Percentiles rank a stretch among this genome's conserved stretches.
These are phyloP conservation scores for Rhombomys opimus DNA, from an alignment of 2,113 vertebrate genomes.

Conservation along the genomic window DNA sequence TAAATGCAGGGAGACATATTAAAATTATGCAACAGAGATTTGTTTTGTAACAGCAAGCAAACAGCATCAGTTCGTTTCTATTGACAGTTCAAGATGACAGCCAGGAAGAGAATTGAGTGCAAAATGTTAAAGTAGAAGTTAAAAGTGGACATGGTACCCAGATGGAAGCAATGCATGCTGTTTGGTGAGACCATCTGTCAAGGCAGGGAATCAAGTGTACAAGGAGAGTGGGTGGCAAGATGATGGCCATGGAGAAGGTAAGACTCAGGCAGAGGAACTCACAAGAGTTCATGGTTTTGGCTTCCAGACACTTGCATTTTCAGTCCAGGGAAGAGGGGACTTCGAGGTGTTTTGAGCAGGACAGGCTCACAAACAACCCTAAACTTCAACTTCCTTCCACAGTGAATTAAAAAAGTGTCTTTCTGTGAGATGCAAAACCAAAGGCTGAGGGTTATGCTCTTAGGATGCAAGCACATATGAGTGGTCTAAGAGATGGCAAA, in stretches of 20 bases:
- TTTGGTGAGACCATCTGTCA: neutral
- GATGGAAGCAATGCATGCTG: neutral
- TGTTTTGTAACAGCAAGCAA: neutral
- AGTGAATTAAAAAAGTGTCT: conserved; percentile 32
- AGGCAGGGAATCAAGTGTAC: neutral
- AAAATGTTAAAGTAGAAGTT: conserved; percentile 11
- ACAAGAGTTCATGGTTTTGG: neutral
- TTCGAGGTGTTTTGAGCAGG: neutral
- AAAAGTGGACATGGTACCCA: conserved; percentile 4
- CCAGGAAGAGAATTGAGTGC: neutral
- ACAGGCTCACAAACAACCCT: neutral
- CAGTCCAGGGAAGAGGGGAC: neutral
- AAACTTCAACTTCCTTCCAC: conserved; percentile 19
- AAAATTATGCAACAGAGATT: neutral
- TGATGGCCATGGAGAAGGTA: neutral
- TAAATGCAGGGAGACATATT: neutral
- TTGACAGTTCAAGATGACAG: neutral
- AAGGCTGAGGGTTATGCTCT: neutral
- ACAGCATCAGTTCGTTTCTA: neutral
- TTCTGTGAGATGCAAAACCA: neutral
- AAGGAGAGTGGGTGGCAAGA: neutral
- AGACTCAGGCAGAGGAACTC: neutral
- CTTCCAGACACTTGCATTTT: neutral
- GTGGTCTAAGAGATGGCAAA: neutral
- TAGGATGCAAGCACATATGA: neutral